Evolutionary conservation across 2,113 vertebrate genomes (phyloP).

Genomic region (Nestor notabilis): DNA sequence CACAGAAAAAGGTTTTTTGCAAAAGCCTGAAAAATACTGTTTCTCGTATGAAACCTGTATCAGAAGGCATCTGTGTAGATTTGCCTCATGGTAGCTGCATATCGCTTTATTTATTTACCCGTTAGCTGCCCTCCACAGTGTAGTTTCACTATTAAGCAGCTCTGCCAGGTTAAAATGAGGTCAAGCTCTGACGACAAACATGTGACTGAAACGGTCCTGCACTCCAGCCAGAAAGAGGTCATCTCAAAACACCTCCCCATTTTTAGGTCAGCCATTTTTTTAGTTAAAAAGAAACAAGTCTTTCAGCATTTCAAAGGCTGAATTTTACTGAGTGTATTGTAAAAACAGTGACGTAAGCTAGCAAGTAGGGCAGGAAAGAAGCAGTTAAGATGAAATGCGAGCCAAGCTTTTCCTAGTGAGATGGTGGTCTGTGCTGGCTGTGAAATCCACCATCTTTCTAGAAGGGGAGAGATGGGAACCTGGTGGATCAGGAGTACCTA

Average conservation of each 20-base stretch:
- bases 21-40: neutral
- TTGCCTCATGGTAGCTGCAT: neutral
- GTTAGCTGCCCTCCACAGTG: neutral
- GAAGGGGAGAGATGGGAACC: neutral
- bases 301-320: neutral
- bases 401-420: neutral
- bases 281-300: neutral
- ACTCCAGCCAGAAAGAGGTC: constrained; percentile 42
- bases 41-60: neutral
- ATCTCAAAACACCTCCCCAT: neutral
- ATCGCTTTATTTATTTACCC: neutral
- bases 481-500: neutral
- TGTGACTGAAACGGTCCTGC: neutral
- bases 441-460: neutral
- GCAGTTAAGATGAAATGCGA: neutral
- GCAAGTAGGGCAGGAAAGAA: neutral
- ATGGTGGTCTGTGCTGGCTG: neutral
- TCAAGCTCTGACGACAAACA: constrained; percentile 10
- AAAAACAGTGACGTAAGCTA: neutral
- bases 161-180: constrained; percentile 35
- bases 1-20: neutral
- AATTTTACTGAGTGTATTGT: neutral
- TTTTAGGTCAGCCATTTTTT: neutral
- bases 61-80: neutral
- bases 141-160: neutral